A percentile compares a stretch with the other conserved stretches of the same genome.
phyloP scores from a whole-genome alignment of 2,888 invertebrate species.

The Chelonus formosanus region DNA sequence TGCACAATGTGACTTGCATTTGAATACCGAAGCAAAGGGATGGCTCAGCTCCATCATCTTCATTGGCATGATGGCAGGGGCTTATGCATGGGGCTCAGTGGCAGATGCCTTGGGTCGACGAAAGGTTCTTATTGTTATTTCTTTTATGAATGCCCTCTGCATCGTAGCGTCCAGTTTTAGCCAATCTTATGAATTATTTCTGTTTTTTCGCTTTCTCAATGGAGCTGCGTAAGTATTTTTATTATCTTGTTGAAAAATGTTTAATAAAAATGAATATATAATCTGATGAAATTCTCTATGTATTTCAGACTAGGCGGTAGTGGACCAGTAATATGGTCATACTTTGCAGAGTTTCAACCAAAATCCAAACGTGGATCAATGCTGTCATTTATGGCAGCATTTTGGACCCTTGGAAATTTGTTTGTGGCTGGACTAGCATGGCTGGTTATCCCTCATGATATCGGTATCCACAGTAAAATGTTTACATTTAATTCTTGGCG shows the following conservation, averaged over 20 bases:
- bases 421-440: conserved; percentile 81
- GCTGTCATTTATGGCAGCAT: conserved; percentile 93
- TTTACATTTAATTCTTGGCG: conserved; percentile 93
- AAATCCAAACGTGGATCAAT: conserved; percentile 89
- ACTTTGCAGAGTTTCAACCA: conserved; percentile 94
- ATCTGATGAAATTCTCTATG: background rate
- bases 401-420: conserved; percentile 93
- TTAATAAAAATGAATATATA: too few species aligned
- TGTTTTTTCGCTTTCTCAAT: conserved; percentile 89
- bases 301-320: conserved; percentile 81
- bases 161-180: conserved; percentile 91
- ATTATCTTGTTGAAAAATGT: background rate
- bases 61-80: conserved; percentile 94
- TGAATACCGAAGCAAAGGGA: conserved; percentile 87
- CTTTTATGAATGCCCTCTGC: conserved; percentile 88
- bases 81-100: conserved; percentile 91
- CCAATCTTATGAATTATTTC: conserved; percentile 87
- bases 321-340: conserved; percentile 94
- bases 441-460: conserved; percentile 69
- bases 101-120: conserved; percentile 89
- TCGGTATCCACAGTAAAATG: conserved; percentile 73
- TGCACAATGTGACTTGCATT: conserved; percentile 89
- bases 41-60: conserved; percentile 84
- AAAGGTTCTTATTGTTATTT: conserved; percentile 87
- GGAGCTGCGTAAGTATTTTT: conserved; percentile 86